These are phyloP conservation scores for mouse (Mus musculus) DNA, from an alignment of 2,113 vertebrate species.

Conservation along the genomic window GRCm39 chr1:146631501-146632000, in stretches of 20 bases:
- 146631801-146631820: neutral
- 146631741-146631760: neutral
- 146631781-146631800: neutral
- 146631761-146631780: neutral
- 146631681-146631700: neutral
- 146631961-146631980: too few species aligned
- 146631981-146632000: too few species aligned
- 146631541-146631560: neutral
- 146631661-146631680: neutral
- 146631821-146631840: neutral
- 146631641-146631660: neutral
- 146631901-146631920: neutral
- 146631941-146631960: too few species aligned
- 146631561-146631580: neutral
- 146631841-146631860: neutral
- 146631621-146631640: neutral
- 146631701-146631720: neutral
- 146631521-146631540: too few species aligned
- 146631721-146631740: neutral
- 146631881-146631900: neutral
- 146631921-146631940: too few species aligned
- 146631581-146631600: too few species aligned
- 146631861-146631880: neutral
- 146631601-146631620: neutral
- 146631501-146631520: neutral